phyloP scores from a whole-genome alignment of 2,888 invertebrate species.

The Iphiclides podalirius region DNA sequence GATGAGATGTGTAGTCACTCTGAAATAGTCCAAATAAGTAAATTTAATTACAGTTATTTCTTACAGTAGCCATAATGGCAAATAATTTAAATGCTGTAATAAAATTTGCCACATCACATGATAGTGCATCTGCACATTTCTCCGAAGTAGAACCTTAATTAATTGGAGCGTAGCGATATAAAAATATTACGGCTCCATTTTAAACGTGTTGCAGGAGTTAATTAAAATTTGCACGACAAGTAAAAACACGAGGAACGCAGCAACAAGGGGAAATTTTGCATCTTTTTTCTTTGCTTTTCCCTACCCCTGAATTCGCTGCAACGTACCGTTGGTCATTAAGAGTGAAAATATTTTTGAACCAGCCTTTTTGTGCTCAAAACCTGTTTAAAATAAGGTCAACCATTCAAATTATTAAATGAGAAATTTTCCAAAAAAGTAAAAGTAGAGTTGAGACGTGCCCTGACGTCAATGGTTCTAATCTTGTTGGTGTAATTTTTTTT shows the following conservation, averaged over 20 bases:
- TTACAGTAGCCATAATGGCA: no score
- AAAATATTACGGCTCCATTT: slow-evolving; percentile 5
- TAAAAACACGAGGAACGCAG: slow-evolving; percentile 10
- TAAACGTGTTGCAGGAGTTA: slow-evolving; percentile 17
- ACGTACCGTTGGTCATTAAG: slow-evolving; percentile 2
- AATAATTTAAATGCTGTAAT: no score
- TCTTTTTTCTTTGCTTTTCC: slow-evolving; percentile 2
- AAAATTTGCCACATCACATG: no score
- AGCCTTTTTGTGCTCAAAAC: neutral
- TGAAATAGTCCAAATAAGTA: no score
- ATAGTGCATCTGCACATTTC: no score
- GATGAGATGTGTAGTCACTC: no score
- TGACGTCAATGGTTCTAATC: no score
- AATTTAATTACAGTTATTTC: no score
- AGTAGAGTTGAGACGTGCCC: no score
- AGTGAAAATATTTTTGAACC: neutral
- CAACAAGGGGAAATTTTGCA: neutral
- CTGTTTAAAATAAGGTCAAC: neutral
- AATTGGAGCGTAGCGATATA: slow-evolving; percentile 2
- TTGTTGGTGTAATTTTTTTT: no score
- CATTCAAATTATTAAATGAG: no score
- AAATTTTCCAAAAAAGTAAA: no score
- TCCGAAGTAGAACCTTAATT: neutral
- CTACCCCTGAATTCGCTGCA: slow-evolving; percentile 10
- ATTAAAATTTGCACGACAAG: slow-evolving; percentile 22